Evolutionary conservation across 2,888 invertebrate species (phyloP), one percentile per base, ranked within the genome.

Genomic region (Fragum sueziense): DNA sequence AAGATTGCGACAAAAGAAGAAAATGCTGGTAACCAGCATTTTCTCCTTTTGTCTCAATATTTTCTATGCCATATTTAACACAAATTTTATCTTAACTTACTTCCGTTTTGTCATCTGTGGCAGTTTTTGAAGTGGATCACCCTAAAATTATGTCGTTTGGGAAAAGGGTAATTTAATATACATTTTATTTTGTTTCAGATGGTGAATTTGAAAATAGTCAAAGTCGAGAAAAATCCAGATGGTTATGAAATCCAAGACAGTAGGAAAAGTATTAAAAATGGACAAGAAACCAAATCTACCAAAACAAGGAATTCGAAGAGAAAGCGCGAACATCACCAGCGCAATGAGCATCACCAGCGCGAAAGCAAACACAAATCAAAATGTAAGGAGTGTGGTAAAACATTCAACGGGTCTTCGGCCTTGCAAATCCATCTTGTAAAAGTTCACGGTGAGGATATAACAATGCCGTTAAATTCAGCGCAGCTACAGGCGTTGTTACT

Each of bases 341-440:
- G 25, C 41, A 22, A 65, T 22, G n/a, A n/a, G n/a, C n/a, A n/a
- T n/a, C n/a, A n/a, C n/a, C 6, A 14, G n/a, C 14, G 33, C 6
- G n/a, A 65, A 27, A 65, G 25, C 22, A 65, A 37, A 41, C 3
- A 7, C 7, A 31, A 61, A 7, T 31, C 17, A 11, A 17, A 11
- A 14, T 65, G 65, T 25, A 34, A 41, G 2, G 34, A 34, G 14
- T 65, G 65, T 27, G 34, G 34, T 27, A 65, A 65, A 17, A 41
- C 17, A 25, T 65, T 65, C 14, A 65, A 27, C 27, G 22, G 22
- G n/a, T 22, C 65, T n/a, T 33, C 33, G 11, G 33, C 65, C 6
- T 20, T 65, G 25, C 37, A 65, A 41, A 34, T 65, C 25, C 65
- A 65, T 41, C 65, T 65, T 65, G 65, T 41, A 1, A 65, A 65